These are phyloP conservation scores for Trilocha varians DNA, from an alignment of 2,888 invertebrate species.

Conservation along the genomic window DNA sequence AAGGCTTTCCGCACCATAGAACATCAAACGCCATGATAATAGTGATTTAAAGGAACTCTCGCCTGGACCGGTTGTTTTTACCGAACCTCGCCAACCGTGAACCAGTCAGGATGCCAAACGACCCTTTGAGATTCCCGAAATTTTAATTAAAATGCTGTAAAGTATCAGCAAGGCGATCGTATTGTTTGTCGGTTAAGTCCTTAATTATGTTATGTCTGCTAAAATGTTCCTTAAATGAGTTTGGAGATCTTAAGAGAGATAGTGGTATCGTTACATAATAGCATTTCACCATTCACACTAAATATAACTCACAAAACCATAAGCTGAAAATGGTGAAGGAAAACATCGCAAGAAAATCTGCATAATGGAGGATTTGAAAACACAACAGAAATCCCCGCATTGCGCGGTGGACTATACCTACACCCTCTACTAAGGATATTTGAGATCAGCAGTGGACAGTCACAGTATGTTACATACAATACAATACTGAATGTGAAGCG, in stretches of 20 bases:
- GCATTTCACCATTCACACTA: not conserved
- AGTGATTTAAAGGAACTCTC: slow-evolving; percentile 45
- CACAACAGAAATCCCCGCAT: too few species aligned
- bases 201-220: not conserved
- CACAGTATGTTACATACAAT: too few species aligned
- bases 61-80: slow-evolving; percentile 25
- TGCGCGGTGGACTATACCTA: not conserved
- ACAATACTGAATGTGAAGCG: too few species aligned
- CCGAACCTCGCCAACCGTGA: slow-evolving; percentile 37
- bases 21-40: slow-evolving; percentile 49
- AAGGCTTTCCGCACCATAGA: slow-evolving; percentile 29
- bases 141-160: slow-evolving; percentile 57
- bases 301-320: not conserved
- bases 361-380: too few species aligned
- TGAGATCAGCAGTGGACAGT: too few species aligned
- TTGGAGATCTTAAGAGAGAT: too few species aligned
- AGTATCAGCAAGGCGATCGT: slow-evolving; percentile 28
- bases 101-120: slow-evolving; percentile 44
- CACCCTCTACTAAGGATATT: too few species aligned
- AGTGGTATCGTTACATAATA: too few species aligned
- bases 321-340: too few species aligned
- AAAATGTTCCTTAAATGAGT: too few species aligned
- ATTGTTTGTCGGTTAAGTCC: slow-evolving; percentile 1
- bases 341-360: too few species aligned
- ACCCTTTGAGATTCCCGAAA: slow-evolving; percentile 49